Evolutionary conservation across 2,888 invertebrate genomes (phyloP).

Genomic region (Heliconius ethilla): DNA sequence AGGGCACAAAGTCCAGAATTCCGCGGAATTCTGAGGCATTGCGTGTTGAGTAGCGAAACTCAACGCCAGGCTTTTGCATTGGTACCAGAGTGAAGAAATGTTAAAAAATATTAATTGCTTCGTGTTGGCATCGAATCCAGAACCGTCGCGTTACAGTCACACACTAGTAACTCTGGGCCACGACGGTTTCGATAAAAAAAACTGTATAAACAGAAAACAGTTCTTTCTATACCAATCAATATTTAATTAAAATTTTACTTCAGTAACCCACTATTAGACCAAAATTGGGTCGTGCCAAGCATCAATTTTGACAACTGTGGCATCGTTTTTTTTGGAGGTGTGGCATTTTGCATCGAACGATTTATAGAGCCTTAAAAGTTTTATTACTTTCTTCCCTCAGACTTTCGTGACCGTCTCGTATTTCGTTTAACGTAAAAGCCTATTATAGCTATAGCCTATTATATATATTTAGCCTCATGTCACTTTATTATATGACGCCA

Average conservation of each 20-base stretch:
- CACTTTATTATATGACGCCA: neutral
- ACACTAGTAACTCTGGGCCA: too few species aligned
- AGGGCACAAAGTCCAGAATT: too few species aligned
- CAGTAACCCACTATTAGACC: slow-evolving; percentile 6
- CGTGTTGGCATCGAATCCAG: too few species aligned
- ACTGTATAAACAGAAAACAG: neutral
- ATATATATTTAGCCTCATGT: slow-evolving; percentile 14
- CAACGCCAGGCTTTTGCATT: too few species aligned
- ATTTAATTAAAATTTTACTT: neutral
- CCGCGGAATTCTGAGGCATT: too few species aligned
- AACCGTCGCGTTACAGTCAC: too few species aligned
- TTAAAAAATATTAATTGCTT: too few species aligned
- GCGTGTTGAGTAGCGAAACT: too few species aligned
- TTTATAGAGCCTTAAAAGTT: slow-evolving; percentile 36
- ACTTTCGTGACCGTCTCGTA: slow-evolving; percentile 35
- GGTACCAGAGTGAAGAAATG: too few species aligned
- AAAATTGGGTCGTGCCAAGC: slow-evolving; percentile 33
- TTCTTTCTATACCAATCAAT: neutral
- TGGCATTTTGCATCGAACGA: slow-evolving; percentile 25
- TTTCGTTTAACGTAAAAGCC: slow-evolving; percentile 29
- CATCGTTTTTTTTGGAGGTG: slow-evolving; percentile 21
- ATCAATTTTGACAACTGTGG: slow-evolving; percentile 30
- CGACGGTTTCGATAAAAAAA: too few species aligned
- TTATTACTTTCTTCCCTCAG: slow-evolving; percentile 35
- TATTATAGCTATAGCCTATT: neutral